Percentiles rank a stretch among this genome's conserved stretches.
Evolutionary conservation across 2,888 invertebrate genomes (phyloP).

Genomic region (Synergus japonicus): DNA sequence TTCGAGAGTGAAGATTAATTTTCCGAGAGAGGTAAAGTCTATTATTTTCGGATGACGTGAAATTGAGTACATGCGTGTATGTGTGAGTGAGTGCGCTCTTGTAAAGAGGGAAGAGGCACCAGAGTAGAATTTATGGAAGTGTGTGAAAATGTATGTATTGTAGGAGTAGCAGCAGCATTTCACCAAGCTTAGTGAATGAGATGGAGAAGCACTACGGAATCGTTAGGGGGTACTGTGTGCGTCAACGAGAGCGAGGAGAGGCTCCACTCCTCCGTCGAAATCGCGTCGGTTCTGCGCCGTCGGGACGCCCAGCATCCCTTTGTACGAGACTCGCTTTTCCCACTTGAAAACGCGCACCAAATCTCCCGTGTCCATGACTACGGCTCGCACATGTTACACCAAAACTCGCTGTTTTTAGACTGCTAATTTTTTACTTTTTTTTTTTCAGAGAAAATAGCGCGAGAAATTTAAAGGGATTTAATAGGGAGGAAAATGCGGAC

Average conservation of each 20-base stretch:
- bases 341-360: slow-evolving; percentile 26
- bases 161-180: slow-evolving; percentile 11
- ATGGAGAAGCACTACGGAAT: slow-evolving; percentile 51
- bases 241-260: slow-evolving; percentile 40
- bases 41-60: slow-evolving; percentile 11
- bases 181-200: slow-evolving; percentile 49
- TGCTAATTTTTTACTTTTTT: neutral
- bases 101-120: slow-evolving; percentile 14
- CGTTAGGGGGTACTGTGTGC: slow-evolving; percentile 52
- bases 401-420: neutral
- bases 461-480: neutral
- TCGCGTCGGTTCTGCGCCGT: slow-evolving; percentile 53
- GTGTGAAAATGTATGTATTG: slow-evolving; percentile 15
- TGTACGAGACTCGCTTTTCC: slow-evolving; percentile 37
- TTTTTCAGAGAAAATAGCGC: neutral
- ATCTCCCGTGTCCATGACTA: slow-evolving; percentile 29
- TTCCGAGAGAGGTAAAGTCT: slow-evolving; percentile 27
- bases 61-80: neutral
- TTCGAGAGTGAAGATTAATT: slow-evolving; percentile 10
- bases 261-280: slow-evolving; percentile 47
- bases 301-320: slow-evolving; percentile 44
- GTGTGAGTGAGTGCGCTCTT: neutral
- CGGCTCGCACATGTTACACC: slow-evolving; percentile 9
- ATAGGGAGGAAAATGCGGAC: neutral
- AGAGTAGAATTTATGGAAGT: slow-evolving; percentile 4